Evolutionary conservation across 2,113 vertebrate species (phyloP), one percentile per base, ranked within the genome.

Genomic region (Aldabrachelys gigantea): DNA sequence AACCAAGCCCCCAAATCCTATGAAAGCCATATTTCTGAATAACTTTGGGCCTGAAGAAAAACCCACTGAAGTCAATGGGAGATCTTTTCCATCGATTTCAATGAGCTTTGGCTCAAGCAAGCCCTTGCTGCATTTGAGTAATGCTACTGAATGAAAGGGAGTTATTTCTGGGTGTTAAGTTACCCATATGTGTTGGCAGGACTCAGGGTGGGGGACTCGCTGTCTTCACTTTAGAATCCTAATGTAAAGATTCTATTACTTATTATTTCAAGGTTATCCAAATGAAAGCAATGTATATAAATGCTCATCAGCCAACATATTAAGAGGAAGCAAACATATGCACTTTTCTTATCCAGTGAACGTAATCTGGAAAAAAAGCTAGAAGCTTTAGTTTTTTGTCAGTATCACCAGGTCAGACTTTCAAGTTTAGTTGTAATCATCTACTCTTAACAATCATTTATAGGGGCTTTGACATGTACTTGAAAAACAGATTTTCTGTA

Each of bases 121-220:
- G 17, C 35, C 35, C 65, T 69, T 69, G n/a, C 65, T 69, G 65
- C 65, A 38, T n/a, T 38, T 19, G 14, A 95, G 38, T 27, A 83
- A 9, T 88, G 8, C 52, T 93, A 22, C 75, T 79, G 22, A 72
- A 0, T 57, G 21, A 84, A 56, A 44, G 56, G 29, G 12, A 90
- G 50, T 56, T 65, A 38, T 0, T 0, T 3, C 16, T 1, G 5
- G 7, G 21, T 0, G 0, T 80, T 52, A 91, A 53, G n/a, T 85
- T 49, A 87, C 25, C 24, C 31, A 76, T n/a, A 21, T 85, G 4
- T 44, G 35, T 12, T 85, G 57, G 7, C 10, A 85, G 54, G 80
- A 83, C 4, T 12, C 12, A 6, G 22, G 35, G 16, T 5, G 25
- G 52, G 6, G 6, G 17, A 17, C 17, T 69, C 17, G 10, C 35